Base-by-base conservation (phyloP, 2,888 invertebrate genomes). In the Thalpophila matura region DNA sequence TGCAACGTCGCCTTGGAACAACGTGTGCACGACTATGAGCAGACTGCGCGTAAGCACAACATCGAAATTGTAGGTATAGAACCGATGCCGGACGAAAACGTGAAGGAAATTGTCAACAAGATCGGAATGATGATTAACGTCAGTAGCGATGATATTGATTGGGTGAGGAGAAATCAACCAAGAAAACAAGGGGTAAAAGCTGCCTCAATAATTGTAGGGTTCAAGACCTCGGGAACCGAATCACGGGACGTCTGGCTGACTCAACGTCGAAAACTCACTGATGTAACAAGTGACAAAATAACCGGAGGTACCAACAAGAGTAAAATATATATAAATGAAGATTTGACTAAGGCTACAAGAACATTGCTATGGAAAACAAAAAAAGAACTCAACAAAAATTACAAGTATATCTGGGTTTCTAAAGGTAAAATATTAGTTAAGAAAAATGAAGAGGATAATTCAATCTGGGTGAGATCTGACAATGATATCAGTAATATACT, bases 261-360 rank as follows among this genome's bases (percentile, higher is more conserved):
- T 5, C 10, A 56, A 27, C 55, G 58, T 2, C 58, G 61, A 1
- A 49, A 49, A 33, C 26, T 55, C 1, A 4, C 10, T 3, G 31
- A 56, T 4, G 6, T 51, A 1, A 56, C 37, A 1, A 61, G 61
- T 10, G 10, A 55, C 7, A 16, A 20, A 1, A 43, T 61, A 4
- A 61, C 55, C 3, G 50, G 33, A 3, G 62, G 62, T 6, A n/a
- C 50, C 5, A 20, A 4, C 1, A 49, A 9, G 0, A 43, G 14
- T 16, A 61, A 61, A 42, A 38, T 61, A 3, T 61, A 37, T 16
- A 54, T 55, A 18, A 55, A 55, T 26, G 47, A 47, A 14, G 56
- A 56, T 4, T 14, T 56, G 9, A 56, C 46, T 3, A 29, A 47
- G 12, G 7, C 38, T 9, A 47, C 38, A 12, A 14, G 45, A n/a